These are phyloP conservation scores for Acipenser transmontanus DNA, from an alignment of 2,797 vertebrate genomes.

Conservation along the genomic window DNA sequence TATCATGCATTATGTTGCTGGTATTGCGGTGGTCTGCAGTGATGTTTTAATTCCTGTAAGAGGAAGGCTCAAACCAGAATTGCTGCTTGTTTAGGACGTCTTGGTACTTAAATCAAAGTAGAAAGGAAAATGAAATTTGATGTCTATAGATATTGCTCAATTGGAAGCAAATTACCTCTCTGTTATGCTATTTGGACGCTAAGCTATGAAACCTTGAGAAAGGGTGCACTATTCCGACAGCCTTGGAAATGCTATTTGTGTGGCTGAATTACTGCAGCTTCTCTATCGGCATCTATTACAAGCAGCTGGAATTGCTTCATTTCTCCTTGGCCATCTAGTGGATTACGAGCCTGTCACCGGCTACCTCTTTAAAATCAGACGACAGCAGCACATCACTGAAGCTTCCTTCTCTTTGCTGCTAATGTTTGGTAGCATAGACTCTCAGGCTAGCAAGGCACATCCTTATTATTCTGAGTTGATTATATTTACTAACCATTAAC, in stretches of 20 bases:
- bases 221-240: constrained; percentile 24
- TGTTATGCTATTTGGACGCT: too few species aligned
- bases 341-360: constrained; percentile 14
- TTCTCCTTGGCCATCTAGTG: constrained; percentile 33
- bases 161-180: neutral
- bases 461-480: too few species aligned
- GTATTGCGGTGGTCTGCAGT: too few species aligned
- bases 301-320: constrained; percentile 32
- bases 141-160: neutral
- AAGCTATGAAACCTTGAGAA: constrained; percentile 17
- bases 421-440: too few species aligned
- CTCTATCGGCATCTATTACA: constrained; percentile 26
- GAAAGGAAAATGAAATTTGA: too few species aligned
- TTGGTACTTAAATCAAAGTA: too few species aligned
- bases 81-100: too few species aligned
- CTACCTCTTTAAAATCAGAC: constrained; percentile 2
- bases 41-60: too few species aligned
- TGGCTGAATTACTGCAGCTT: constrained; percentile 36
- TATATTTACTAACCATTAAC: too few species aligned
- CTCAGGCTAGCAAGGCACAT: too few species aligned
- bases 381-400: neutral
- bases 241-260: constrained; percentile 32
- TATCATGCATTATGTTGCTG: too few species aligned
- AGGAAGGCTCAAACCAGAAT: too few species aligned
- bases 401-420: neutral